Percentiles rank a stretch among this genome's conserved stretches.
Evolutionary conservation across 2,113 vertebrate species (phyloP).

Genomic region (Plecturocebus donacophilus): DNA sequence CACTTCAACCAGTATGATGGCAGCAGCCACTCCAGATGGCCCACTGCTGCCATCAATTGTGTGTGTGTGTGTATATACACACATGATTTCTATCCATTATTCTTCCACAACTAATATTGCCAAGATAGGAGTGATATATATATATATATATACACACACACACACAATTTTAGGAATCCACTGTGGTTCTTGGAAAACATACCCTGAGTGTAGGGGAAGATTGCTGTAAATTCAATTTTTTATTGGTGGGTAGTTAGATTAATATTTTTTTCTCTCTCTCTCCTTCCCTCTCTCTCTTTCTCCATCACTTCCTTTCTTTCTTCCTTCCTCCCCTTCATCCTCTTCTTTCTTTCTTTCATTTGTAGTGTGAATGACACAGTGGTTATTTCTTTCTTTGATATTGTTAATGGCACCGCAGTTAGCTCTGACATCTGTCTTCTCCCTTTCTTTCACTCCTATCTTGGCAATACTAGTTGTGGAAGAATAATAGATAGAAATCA

Average conservation of each 20-base stretch:
- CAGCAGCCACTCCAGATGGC: no score
- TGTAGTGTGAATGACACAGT: no score
- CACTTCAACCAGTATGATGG: no score
- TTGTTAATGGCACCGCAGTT: background rate
- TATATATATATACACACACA: no score
- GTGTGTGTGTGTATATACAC: no score
- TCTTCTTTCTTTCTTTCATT: background rate
- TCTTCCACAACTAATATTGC: no score
- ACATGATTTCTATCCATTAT: no score
- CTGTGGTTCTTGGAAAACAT: background rate
- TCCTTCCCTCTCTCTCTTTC: no score
- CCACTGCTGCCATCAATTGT: no score
- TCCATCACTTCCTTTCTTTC: background rate
- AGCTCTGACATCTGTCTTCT: background rate
- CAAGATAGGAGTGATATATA: no score
- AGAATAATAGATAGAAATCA: background rate
- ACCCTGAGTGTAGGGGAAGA: background rate
- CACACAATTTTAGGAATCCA: background rate
- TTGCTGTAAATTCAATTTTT: background rate
- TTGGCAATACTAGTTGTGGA: background rate
- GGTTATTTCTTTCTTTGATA: background rate
- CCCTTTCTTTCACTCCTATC: background rate
- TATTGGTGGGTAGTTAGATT: background rate
- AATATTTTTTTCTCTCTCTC: background rate
- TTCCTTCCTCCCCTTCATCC: background rate